Base-by-base conservation (phyloP, 1,140 invertebrate genomes). In the Scaptomyza hsui region DNA sequence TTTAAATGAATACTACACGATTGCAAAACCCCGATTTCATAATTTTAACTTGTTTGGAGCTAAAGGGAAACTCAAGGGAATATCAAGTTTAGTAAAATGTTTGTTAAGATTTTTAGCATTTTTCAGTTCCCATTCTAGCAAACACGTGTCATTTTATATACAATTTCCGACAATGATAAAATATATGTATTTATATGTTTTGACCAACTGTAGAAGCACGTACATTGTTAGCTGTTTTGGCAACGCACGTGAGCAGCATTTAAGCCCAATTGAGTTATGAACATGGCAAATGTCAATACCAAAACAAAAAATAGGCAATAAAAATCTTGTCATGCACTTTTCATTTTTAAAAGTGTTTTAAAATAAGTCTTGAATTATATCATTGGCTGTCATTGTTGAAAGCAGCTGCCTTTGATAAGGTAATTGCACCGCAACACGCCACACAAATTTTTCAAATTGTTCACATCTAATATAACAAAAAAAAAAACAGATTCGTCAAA, bases 351-450 rank as follows among this genome's bases (percentile, higher is more conserved):
- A 68, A 60, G 70, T 71, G 26, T 45, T 65, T 71, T 16, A 26
- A 51, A 56, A 51, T 56, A 18, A 51, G 63, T 55, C 42, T 49
- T 35, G 35, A 49, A 49, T 61, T 60, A 15, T 39, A 77, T 69
- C 77, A 52, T 72, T 67, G 41, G 32, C 37, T 53, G 70, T 56
- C 70, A 79, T 65, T 78, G 51, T 29, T 29, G 6, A 18, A 15
- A 51, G 15, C 35, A 19, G 15, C 26, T 35, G 7, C 26, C 49
- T 39, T 59, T 69, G 64, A 73, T 76, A 64, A 60, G 15, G 77
- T 85, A 85, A 85, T 86, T 85, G 77, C 32, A 19, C 32, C 15
- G 41, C 47, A 37, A 21, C 80, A 85, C 78, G 80, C 81, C 45
- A 85, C 10, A 32, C 42, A 32, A 45, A 78, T 72, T 79, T 78